A percentile compares a stretch with the other conserved stretches of the same genome.
These are phyloP conservation scores for Miniopterus natalensis DNA, from an alignment of 2,113 vertebrate genomes.

Conservation along the genomic window DNA sequence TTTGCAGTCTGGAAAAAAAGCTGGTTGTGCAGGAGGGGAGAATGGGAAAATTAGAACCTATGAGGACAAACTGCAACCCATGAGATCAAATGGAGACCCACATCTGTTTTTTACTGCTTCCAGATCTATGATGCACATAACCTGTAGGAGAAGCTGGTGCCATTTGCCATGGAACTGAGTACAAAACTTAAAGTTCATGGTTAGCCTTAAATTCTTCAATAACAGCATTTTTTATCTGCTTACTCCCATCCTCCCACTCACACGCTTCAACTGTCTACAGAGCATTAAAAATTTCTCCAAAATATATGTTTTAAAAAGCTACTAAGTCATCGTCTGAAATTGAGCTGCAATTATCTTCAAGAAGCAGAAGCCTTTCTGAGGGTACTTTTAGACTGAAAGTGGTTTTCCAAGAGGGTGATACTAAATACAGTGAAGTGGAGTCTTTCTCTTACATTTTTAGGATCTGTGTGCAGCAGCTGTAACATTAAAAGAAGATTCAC, in stretches of 20 bases:
- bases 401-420: neutral
- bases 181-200: neutral
- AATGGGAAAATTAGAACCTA: neutral
- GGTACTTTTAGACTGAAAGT: neutral
- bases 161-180: neutral
- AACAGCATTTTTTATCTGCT: neutral
- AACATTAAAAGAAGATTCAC: constrained; percentile 19
- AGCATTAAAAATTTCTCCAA: neutral
- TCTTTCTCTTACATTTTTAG: neutral
- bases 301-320: neutral
- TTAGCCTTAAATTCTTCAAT: neutral
- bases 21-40: neutral
- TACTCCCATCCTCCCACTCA: neutral
- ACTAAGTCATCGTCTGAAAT: neutral
- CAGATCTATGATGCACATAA: neutral
- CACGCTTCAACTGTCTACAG: neutral
- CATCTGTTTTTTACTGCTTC: neutral
- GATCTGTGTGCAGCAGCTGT: neutral
- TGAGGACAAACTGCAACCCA: neutral
- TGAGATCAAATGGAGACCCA: neutral
- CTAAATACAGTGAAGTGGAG: neutral
- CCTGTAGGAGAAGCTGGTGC: neutral
- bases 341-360: neutral
- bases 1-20: neutral
- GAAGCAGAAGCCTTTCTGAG: neutral